Evolutionary conservation across 1,140 invertebrate species (phyloP).

Genomic region (Drosophila tani): DNA sequence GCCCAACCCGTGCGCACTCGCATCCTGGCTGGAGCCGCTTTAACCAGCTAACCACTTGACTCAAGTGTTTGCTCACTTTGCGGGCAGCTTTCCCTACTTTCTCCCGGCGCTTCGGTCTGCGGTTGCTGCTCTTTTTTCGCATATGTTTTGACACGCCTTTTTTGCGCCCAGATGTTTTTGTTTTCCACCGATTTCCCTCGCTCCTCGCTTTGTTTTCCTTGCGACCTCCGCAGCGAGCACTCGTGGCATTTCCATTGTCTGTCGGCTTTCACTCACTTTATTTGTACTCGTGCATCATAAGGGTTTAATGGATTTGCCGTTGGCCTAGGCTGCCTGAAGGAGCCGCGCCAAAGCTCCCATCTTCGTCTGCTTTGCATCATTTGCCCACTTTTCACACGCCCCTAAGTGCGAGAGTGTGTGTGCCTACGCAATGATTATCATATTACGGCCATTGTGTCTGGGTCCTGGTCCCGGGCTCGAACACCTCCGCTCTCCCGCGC

Average conservation of each 20-base stretch:
- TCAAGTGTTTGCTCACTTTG: conserved; percentile 81
- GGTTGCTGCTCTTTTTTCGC: conserved; percentile 53
- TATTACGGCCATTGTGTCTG: conserved; percentile 70
- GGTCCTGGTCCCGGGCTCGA: conserved; percentile 2
- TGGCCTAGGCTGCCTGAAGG: conserved; percentile 31
- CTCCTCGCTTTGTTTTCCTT: conserved; percentile 14
- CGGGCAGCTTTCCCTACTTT: conserved; percentile 49
- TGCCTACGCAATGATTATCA: conserved; percentile 75
- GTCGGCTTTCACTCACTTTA: conserved; percentile 75
- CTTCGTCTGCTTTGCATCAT: conserved; percentile 43
- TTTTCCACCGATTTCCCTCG: conserved; percentile 36
- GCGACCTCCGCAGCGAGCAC: neutral
- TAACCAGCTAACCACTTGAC: conserved; percentile 75
- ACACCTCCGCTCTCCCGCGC: conserved; percentile 14
- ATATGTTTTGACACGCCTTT: conserved; percentile 71
- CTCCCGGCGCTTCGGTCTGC: conserved; percentile 48
- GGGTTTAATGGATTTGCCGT: conserved; percentile 79
- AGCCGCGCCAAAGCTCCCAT: neutral
- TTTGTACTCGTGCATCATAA: conserved; percentile 81
- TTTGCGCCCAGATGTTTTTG: conserved; percentile 56
- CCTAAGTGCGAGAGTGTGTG: conserved; percentile 23
- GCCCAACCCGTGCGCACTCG: conserved; percentile 1
- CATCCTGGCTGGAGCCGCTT: conserved; percentile 35
- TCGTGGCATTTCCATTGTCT: conserved; percentile 52
- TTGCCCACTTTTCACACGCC: conserved; percentile 66